Evolutionary conservation across 2,888 invertebrate genomes (phyloP), one percentile per base, ranked within the genome.

Genomic region (Ditula angustiorana): DNA sequence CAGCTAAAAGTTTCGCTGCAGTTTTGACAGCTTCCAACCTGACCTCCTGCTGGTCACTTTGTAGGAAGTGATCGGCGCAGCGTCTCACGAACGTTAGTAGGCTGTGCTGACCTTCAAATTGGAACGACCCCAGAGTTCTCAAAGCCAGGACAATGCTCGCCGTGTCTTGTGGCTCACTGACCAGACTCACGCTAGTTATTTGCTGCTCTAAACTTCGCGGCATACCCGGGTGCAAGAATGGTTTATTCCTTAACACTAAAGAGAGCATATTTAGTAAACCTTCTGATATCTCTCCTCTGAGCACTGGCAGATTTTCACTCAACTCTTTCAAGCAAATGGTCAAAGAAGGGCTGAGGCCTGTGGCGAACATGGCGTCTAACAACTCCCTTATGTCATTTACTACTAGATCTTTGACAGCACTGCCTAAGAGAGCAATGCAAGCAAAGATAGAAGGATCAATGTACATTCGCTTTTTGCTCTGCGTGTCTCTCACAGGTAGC

Each of bases 221-320:
- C 74, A 96, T 96, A 3, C 97, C 97, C 2, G 96, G 96, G 86
- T 98, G 97, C 35, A 96, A 90, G 59, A 97, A 93, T 0, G 96
- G 96, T 80, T 97, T 97, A 76, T 98, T 97, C 95, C 99, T 96
- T 60, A 99, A 87, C 53, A 98, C 97, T 76, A 97, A 95, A 1
- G 98, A 98, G 4, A 99, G 90, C 95, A 99, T 98, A 77, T 97
- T 96, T 61, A 99, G 92, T 23, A 99, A 92, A 0, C 99, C 98
- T 79, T 98, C 97, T 52, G 98, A 98, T 77, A 99, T 98, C 81
- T 97, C 97, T 56, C 95, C 94, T 85, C 97, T 98, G 13, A 99
- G 93, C 52, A 95, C 94, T 0, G 99, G 98, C 49, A 99, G 96
- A 80, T 96, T 96, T 69, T 95, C 95, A 21, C 98, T 98, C 46